phyloP scores from a whole-genome alignment of 2,797 vertebrate genomes.

The Chrosomus eos region DNA sequence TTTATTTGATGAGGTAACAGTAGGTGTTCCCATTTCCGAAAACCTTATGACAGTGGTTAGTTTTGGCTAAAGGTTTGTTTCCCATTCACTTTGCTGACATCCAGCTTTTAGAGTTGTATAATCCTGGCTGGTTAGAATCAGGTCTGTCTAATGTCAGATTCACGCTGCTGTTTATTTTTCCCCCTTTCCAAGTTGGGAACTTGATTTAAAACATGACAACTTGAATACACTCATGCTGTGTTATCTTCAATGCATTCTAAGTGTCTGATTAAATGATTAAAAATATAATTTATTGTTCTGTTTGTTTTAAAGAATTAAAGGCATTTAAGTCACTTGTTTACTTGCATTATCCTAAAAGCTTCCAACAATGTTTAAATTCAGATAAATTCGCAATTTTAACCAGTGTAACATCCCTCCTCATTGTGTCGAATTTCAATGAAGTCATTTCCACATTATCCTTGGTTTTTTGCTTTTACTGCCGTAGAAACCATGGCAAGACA shows the following conservation, averaged over 20 bases:
- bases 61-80: background rate
- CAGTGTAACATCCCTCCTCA: no score
- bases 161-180: background rate
- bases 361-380: no score
- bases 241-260: background rate
- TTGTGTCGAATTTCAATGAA: no score
- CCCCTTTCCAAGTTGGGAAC: background rate
- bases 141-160: conserved; percentile 4
- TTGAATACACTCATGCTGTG: background rate
- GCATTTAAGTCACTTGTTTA: no score
- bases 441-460: no score
- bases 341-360: no score
- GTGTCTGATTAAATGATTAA: background rate
- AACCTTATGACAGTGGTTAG: background rate
- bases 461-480: no score
- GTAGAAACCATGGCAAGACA: no score
- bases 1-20: background rate
- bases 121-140: background rate
- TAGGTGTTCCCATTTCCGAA: background rate
- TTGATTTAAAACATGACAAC: background rate
- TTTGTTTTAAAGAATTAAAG: no score
- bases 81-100: background rate
- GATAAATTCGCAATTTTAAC: no score
- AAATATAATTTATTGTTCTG: background rate
- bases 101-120: background rate